phyloP scores from a whole-genome alignment of 2,113 vertebrate species.

The Pica pica region DNA sequence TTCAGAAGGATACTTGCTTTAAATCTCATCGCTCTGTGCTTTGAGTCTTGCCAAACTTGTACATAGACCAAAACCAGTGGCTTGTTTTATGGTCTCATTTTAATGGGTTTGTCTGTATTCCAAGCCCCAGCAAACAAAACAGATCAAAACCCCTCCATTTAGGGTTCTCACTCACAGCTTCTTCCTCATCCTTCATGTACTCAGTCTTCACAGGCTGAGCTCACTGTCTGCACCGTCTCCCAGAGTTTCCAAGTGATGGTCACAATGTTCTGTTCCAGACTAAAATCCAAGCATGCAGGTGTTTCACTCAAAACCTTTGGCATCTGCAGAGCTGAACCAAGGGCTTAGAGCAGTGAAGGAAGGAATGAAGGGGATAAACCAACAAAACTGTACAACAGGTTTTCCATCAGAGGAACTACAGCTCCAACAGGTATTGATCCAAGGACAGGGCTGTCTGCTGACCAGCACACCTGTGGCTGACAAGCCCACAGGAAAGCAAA shows the following conservation, averaged over 20 bases:
- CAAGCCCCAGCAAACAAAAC: constrained; percentile 1
- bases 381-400: background rate
- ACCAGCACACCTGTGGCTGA: background rate
- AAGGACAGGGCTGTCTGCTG: background rate
- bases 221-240: background rate
- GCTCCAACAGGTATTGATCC: background rate
- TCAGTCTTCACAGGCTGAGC: background rate
- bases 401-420: background rate
- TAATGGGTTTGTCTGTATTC: background rate
- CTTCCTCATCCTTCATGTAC: background rate
- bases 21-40: background rate
- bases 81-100: constrained; percentile 22
- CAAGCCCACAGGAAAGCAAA: background rate
- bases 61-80: background rate
- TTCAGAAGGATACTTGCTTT: constrained; percentile 21
- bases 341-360: background rate
- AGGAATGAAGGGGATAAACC: background rate
- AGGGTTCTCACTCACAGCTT: background rate
- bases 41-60: constrained; percentile 2
- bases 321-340: background rate
- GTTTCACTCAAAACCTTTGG: background rate
- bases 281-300: background rate
- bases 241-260: background rate
- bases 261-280: background rate
- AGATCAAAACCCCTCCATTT: background rate